phyloP scores from a whole-genome alignment of 2,888 invertebrate genomes.

The Mythimna pallens region DNA sequence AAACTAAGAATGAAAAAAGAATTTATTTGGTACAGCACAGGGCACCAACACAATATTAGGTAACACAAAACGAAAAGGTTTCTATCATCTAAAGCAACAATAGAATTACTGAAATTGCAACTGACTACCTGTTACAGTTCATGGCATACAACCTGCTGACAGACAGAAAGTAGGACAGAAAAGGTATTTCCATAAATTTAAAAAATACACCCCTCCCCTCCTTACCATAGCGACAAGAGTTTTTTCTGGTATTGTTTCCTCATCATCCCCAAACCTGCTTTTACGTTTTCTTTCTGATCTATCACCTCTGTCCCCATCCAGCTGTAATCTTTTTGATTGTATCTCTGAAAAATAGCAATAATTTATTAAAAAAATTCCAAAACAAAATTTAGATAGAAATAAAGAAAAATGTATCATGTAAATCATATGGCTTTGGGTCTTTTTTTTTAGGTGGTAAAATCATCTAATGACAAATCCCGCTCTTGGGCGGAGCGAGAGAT shows the following conservation, averaged over 20 bases:
- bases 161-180: no score
- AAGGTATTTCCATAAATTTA: not conserved
- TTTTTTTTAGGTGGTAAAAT: no score
- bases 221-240: constrained; percentile 85
- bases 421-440: no score
- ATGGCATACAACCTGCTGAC: no score
- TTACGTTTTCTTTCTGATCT: constrained; percentile 92
- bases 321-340: constrained; percentile 93
- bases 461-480: no score
- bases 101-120: no score
- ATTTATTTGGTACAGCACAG: no score
- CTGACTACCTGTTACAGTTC: no score
- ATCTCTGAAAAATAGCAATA: constrained; percentile 85
- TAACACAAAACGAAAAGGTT: no score
- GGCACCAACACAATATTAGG: no score
- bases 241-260: constrained; percentile 88
- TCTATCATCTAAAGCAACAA: no score
- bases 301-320: constrained; percentile 92
- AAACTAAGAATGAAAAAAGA: not conserved
- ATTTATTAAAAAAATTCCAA: not conserved
- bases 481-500: no score
- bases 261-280: constrained; percentile 92
- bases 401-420: not conserved
- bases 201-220: not conserved
- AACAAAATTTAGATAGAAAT: not conserved